Conservation (phyloP, 2,113 vertebrate species). For the Vulpes lagopus region DNA sequence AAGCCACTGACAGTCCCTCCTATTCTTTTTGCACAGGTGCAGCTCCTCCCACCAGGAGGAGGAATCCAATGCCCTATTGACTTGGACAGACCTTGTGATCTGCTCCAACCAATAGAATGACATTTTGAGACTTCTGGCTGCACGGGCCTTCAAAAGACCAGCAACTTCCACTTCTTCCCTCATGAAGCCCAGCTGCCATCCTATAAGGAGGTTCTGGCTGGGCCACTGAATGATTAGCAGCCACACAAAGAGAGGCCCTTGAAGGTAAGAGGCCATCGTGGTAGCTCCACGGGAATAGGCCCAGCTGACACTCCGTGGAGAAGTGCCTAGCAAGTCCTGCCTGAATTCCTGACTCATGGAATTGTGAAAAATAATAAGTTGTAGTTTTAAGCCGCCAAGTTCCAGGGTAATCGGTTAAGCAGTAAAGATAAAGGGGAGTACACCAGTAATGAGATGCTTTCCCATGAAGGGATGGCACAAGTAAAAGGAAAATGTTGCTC, state of each 20-base stretch:
- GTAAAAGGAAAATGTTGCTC: background rate
- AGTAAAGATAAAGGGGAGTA: background rate
- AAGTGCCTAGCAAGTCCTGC: background rate
- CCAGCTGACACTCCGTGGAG: background rate
- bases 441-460: background rate
- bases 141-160: background rate
- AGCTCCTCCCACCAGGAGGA: background rate
- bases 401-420: background rate
- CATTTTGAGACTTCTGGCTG: background rate
- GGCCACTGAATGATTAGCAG: background rate
- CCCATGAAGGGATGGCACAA: background rate
- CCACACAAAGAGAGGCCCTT: background rate
- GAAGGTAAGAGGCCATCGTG: background rate
- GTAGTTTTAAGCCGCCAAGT: background rate
- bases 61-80: background rate
- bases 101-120: constrained; percentile 27
- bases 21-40: background rate
- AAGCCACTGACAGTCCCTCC: background rate
- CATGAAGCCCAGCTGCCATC: background rate
- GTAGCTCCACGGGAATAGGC: background rate
- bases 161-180: background rate
- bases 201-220: background rate
- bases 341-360: background rate
- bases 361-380: background rate
- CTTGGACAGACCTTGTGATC: background rate